These are phyloP conservation scores for Paracyclopina nana DNA, from an alignment of 1,140 invertebrate genomes.

Conservation along the genomic window DNA sequence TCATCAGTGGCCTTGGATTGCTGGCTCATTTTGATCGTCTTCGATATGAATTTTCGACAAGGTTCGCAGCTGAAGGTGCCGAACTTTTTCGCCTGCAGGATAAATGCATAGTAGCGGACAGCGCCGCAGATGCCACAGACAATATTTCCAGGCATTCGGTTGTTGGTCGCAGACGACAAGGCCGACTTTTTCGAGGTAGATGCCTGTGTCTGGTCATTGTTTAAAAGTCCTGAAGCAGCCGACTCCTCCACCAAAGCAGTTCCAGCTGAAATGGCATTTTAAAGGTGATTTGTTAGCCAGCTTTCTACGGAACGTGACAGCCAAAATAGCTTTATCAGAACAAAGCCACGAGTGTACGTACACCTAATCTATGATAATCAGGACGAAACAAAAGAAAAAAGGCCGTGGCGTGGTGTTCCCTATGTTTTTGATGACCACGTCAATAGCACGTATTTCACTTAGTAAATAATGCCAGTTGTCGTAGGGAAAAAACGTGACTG, in stretches of 20 bases:
- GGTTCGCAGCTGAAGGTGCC: constrained; percentile 63
- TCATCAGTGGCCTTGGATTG: neutral
- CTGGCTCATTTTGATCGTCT: constrained; percentile 16
- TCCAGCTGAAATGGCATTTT: constrained; percentile 1
- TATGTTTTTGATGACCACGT: too few species aligned
- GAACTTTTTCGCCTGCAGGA: constrained; percentile 54
- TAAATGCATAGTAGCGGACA: constrained; percentile 48
- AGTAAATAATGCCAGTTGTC: too few species aligned
- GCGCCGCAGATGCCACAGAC: constrained; percentile 57
- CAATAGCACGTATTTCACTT: too few species aligned
- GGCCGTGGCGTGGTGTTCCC: too few species aligned
- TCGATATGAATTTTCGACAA: constrained; percentile 59
- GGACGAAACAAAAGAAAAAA: too few species aligned
- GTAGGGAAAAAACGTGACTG: too few species aligned
- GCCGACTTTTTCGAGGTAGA: too few species aligned
- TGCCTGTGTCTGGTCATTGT: too few species aligned
- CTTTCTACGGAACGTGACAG: neutral
- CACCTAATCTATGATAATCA: too few species aligned
- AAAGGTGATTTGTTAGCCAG: too few species aligned
- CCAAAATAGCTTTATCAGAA: neutral
- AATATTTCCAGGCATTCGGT: constrained; percentile 35
- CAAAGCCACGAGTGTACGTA: neutral
- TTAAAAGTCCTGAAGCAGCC: neutral
- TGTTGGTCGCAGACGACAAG: neutral
- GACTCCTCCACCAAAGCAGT: neutral